These are phyloP conservation scores for Palythoa heliodiscus DNA, from an alignment of 92 coral and sea anemone species.

Conservation along the genomic window DNA sequence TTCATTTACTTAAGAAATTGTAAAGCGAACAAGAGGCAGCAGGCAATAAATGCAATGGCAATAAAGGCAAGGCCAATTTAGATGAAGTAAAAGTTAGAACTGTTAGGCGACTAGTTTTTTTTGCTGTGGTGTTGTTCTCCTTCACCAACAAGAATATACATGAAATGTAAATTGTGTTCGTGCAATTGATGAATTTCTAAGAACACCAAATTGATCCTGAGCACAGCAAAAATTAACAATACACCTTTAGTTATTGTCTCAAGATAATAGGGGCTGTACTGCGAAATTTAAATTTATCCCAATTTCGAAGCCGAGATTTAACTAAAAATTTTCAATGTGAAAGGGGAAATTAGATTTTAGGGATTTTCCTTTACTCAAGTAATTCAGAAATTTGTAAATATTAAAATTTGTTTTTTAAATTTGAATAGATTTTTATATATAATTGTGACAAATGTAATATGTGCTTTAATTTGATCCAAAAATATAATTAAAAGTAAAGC, in stretches of 20 bases:
- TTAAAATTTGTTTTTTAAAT: background rate
- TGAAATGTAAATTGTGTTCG: constrained; percentile 3
- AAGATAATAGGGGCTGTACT: background rate
- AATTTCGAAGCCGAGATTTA: too few relatives aligned
- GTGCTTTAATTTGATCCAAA: background rate
- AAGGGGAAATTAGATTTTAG: background rate
- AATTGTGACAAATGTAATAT: background rate
- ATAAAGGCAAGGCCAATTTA: background rate
- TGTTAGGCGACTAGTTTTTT: background rate
- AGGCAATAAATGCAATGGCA: constrained; percentile 11
- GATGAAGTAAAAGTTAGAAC: background rate
- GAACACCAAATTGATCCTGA: background rate
- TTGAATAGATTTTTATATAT: background rate
- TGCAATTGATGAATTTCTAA: background rate
- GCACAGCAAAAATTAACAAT: background rate
- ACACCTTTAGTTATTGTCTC: background rate
- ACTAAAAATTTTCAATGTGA: background rate
- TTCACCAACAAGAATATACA: constrained; percentile 6
- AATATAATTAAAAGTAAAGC: background rate
- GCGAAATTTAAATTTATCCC: background rate
- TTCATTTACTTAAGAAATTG: background rate
- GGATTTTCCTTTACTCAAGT: background rate
- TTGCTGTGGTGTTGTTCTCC: background rate
- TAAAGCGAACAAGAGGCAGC: background rate
- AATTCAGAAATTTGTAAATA: background rate